Evolutionary conservation across 92 coral and sea anemone genomes (phyloP), one percentile per base, ranked within the genome.

Genomic region (Epizoanthus scotinus): DNA sequence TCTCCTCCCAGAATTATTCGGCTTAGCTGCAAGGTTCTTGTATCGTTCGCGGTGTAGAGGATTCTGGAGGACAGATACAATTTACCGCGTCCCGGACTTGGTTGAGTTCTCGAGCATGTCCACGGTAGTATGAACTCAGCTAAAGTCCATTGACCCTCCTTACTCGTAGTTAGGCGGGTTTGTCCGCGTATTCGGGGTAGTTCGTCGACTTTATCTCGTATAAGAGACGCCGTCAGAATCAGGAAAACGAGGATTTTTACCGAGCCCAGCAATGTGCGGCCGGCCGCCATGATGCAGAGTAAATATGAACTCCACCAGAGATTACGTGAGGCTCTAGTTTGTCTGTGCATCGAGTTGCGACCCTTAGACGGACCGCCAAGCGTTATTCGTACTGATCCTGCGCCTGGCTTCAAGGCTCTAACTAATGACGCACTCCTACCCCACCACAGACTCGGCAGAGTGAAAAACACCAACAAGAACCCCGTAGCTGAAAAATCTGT

Each of bases 1-100:
- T 79, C 85, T n/a, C 85, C 81, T 3, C 82, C 84, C 9, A 85
- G 25, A 59, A 67, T 66, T 8, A 79, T 85, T 19, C 83, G 67
- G 57, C 59, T 64, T 1, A 74, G 87, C 83, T 77, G 83, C 38
- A 29, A 49, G 47, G 77, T 65, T 24, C 78, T 84, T 28, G 78
- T 84, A 58, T 54, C 83, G 25, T 83, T 83, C 22, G 86, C 66
- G n/a, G 63, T 73, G 74, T 34, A 83, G 8, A 47, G 73, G 42
- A 83, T 59, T 62, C 82, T 83, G 26, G 81, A 25, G 26, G 66
- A 18, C 72, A 55, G 13, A 62, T 58, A 69, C 53, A 69, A 18
- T 31, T 50, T 69, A 36, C 74, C 53, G 60, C 83, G 57, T 22
- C 74, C 84, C 34, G 29, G 65, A 34, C 71, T 63, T 50, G 82